These are phyloP conservation scores for Holacanthus passer DNA, from an alignment of 2,113 vertebrate species.

Conservation along the genomic window DNA sequence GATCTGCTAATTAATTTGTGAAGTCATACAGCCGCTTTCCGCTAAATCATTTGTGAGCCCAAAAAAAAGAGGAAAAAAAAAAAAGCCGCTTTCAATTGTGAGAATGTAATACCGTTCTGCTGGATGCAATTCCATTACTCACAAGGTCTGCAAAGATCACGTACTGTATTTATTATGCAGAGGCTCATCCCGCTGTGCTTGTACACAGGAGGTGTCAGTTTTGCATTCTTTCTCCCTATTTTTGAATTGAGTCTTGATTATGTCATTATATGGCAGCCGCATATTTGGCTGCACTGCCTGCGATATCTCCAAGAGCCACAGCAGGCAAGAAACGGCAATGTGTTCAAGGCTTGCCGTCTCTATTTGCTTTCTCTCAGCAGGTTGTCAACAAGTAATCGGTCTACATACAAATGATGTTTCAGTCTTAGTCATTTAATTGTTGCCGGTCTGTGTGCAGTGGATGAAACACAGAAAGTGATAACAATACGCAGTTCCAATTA, in stretches of 20 bases:
- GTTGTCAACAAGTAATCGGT: slow-evolving; percentile 78
- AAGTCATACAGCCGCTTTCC: slow-evolving; percentile 34
- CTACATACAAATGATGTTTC: slow-evolving; percentile 81
- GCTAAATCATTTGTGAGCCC: slow-evolving; percentile 20
- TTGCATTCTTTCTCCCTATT: slow-evolving; percentile 47
- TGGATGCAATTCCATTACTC: slow-evolving; percentile 39
- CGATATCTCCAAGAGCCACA: slow-evolving; percentile 59
- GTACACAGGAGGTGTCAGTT: slow-evolving; percentile 59
- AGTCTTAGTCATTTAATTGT: slow-evolving; percentile 81
- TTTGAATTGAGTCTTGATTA: slow-evolving; percentile 72
- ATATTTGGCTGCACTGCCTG: slow-evolving; percentile 47
- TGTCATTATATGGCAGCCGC: slow-evolving; percentile 67
- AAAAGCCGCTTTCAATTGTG: slow-evolving; percentile 16
- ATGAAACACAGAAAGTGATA: slow-evolving; percentile 83
- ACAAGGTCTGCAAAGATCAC: slow-evolving; percentile 51
- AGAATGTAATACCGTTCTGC: slow-evolving; percentile 29
- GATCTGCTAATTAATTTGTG: slow-evolving; percentile 57
- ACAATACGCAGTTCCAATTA: slow-evolving; percentile 82
- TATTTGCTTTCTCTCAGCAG: slow-evolving; percentile 73
- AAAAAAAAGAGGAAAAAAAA: not conserved
- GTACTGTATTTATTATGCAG: slow-evolving; percentile 46
- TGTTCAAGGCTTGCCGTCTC: slow-evolving; percentile 69
- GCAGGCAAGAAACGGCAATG: slow-evolving; percentile 49
- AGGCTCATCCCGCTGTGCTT: slow-evolving; percentile 37
- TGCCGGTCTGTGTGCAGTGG: slow-evolving; percentile 74